Evolutionary conservation across 2,888 invertebrate genomes (phyloP), one percentile per base, ranked within the genome.

Genomic region (Mactromeris polynyma): DNA sequence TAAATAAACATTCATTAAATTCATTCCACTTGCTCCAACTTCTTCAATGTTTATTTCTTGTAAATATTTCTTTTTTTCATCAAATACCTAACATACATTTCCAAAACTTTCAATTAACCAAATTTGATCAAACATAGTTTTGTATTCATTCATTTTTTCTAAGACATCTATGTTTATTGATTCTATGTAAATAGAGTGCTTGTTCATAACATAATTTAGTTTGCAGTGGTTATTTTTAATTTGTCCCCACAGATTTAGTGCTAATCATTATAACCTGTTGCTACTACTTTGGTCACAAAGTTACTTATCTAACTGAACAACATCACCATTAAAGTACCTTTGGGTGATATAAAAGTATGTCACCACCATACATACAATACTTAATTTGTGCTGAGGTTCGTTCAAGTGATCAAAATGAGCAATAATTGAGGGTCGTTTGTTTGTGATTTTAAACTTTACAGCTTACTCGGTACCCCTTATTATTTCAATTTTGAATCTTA

Each of bases 121-220:
- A 64, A 64, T 64, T 64, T 64, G n/a, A 64, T 64, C 58, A 64
- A 64, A n/a, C 4, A 19, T 58, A 64, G 58, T 64, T 64, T 26
- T 64, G 26, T 64, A 26, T n/a, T 26, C 26, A n/a, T 64, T 3
- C n/a, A 26, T 64, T 26, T 26, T 64, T 1, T 0, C 9, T 2
- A n/a, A 58, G 11, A n/a, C 26, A 26, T 64, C 26, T 64, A n/a
- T 58, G 4, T 26, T 58, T 19, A 33, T 33, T 33, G 14, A 73
- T 33, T 73, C 14, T 26, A 33, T 73, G 73, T 73, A 73, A 73
- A 73, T 73, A 69, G 69, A 73, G 73, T 73, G 73, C 14, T 33
- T 73, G 33, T 73, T 64, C 26, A 19, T 73, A 7, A 17, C 26
- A 33, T 36, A 73, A 33, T 73, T 73, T 73, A 19, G 73, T 73